phyloP scores from a whole-genome alignment of 2,888 invertebrate genomes.

The Urechis unicinctus region DNA sequence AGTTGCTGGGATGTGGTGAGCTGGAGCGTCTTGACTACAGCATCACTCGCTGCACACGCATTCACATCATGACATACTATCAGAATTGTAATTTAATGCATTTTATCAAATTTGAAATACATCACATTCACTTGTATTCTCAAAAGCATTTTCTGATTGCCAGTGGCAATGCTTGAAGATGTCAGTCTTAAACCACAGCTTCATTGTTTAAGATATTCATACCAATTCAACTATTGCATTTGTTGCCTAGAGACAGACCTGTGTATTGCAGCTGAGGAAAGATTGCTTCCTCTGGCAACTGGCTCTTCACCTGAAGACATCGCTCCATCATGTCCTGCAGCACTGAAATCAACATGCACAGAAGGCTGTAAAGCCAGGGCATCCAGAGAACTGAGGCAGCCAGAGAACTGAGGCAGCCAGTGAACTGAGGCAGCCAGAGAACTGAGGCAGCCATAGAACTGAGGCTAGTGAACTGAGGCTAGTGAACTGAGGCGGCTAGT shows the following conservation, averaged over 20 bases:
- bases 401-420: no score
- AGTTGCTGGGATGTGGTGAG: constrained; percentile 38
- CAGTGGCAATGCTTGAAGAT: neutral
- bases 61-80: neutral
- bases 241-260: constrained; percentile 23
- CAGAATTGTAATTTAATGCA: neutral
- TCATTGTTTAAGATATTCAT: no score
- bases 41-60: constrained; percentile 28
- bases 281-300: constrained; percentile 32
- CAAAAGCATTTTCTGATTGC: neutral
- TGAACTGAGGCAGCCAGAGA: no score
- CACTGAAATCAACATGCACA: no score
- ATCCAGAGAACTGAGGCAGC: no score
- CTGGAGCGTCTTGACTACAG: constrained; percentile 30
- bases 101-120: neutral
- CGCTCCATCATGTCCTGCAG: constrained; percentile 39
- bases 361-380: no score
- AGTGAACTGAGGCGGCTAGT: no score
- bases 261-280: constrained; percentile 35
- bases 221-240: neutral
- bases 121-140: neutral
- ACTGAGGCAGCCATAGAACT: no score
- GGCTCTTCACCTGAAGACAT: constrained; percentile 23
- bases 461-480: no score
- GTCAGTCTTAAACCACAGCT: no score